Percentiles rank a stretch among this genome's conserved stretches.
Evolutionary conservation across 2,113 vertebrate genomes (phyloP).

Genomic region (Megaleporinus macrocephalus): DNA sequence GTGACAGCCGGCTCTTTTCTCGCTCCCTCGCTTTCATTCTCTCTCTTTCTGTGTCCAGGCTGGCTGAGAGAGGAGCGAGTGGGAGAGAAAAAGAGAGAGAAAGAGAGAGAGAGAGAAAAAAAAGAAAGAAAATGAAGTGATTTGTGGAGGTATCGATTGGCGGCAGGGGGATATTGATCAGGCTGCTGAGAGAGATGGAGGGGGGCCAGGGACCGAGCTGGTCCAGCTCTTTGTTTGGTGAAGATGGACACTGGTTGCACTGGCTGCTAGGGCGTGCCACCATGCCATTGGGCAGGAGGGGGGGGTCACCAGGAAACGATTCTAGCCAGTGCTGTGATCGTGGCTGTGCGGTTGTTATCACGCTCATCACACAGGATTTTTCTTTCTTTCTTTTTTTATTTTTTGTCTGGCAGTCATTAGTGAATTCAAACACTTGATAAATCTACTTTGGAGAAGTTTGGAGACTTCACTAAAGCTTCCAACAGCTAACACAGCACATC

Average conservation of each 20-base stretch:
- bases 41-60: slow-evolving; percentile 19
- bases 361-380: neutral
- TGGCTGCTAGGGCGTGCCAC: slow-evolving; percentile 9
- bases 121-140: slow-evolving; percentile 74
- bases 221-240: slow-evolving; percentile 51
- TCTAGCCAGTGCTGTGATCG: neutral
- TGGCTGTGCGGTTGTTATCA: neutral
- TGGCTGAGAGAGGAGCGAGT: slow-evolving; percentile 24
- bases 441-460: neutral
- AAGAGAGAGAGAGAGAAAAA: too few relatives aligned
- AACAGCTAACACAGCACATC: neutral
- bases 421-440: neutral
- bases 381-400: too few relatives aligned
- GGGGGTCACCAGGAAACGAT: neutral
- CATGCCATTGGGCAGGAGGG: neutral
- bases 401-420: neutral
- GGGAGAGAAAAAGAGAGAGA: too few relatives aligned
- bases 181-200: slow-evolving; percentile 52
- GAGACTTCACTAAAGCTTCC: neutral
- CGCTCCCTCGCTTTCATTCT: slow-evolving; percentile 10
- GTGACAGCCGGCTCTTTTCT: slow-evolving; percentile 36
- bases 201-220: slow-evolving; percentile 44
- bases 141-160: slow-evolving; percentile 73
- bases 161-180: slow-evolving; percentile 73
- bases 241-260: slow-evolving; percentile 18